These are phyloP conservation scores for Stegodyphus dumicola DNA, from an alignment of 1,140 invertebrate genomes.

Conservation along the genomic window DNA sequence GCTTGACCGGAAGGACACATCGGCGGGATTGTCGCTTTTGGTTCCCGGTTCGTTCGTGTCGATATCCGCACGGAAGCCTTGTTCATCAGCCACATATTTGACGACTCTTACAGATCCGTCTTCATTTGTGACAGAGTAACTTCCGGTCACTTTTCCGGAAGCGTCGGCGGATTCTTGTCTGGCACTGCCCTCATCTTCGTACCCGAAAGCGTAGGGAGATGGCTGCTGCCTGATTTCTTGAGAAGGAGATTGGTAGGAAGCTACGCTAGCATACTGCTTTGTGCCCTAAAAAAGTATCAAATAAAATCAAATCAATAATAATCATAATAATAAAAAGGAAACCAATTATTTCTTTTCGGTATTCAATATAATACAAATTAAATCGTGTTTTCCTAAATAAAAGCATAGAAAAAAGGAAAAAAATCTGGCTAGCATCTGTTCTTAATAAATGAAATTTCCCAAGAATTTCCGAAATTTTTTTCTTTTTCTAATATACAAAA, in stretches of 20 bases:
- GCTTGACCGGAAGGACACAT: constrained; percentile 18
- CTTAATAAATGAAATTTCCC: no score
- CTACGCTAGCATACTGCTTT: neutral
- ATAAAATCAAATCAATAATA: neutral
- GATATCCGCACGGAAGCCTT: constrained; percentile 52
- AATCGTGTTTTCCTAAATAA: no score
- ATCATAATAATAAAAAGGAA: no score
- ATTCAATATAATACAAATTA: no score
- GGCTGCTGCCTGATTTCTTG: neutral
- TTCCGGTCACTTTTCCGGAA: constrained; percentile 60
- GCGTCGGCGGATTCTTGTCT: constrained; percentile 57
- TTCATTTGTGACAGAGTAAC: constrained; percentile 62
- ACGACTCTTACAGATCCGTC: constrained; percentile 62
- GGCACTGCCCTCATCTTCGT: constrained; percentile 45
- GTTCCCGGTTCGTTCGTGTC: constrained; percentile 56
- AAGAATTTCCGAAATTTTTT: no score
- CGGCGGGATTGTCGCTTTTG: constrained; percentile 28
- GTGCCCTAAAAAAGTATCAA: neutral
- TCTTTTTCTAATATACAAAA: no score
- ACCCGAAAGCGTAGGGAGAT: constrained; percentile 48
- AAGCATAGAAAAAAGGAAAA: no score
- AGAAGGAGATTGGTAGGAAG: neutral
- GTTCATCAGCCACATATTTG: constrained; percentile 45
- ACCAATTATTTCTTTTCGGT: no score
- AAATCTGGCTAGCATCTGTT: no score